A percentile compares a stretch with the other conserved stretches of the same genome.
These are phyloP conservation scores for Anser brachyrhynchus DNA, from an alignment of 2,113 vertebrate species.

Conservation along the genomic window DNA sequence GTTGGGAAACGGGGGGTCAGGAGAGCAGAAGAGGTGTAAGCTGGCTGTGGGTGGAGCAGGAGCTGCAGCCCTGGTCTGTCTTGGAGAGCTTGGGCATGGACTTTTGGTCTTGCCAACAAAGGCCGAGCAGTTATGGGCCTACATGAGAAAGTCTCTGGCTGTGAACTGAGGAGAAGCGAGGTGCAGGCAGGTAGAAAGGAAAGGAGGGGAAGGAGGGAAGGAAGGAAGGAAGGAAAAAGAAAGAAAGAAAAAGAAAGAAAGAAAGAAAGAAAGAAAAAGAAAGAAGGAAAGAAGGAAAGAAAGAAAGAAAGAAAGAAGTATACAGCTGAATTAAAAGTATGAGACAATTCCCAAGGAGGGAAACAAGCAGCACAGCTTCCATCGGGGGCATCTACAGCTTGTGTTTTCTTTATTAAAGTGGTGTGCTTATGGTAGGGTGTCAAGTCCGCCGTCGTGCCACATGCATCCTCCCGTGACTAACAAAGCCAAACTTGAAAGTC, in stretches of 20 bases:
- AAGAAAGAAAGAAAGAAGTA: background rate
- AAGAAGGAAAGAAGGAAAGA: too few relatives aligned
- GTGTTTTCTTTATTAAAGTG: background rate
- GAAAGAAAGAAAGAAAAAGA: too few relatives aligned
- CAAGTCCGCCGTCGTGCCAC: background rate
- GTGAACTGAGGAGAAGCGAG: background rate
- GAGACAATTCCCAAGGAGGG: background rate
- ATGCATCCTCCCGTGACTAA: background rate
- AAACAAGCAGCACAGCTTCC: background rate
- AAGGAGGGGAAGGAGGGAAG: too few relatives aligned
- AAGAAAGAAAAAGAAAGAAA: too few relatives aligned
- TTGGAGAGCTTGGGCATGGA: background rate
- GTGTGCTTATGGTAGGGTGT: fast-evolving
- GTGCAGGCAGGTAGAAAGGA: background rate
- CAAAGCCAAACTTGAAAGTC: fast-evolving
- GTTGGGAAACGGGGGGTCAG: background rate
- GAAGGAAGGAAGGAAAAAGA: too few relatives aligned
- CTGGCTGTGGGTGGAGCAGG: background rate
- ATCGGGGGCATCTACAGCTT: background rate
- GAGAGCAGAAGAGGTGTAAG: background rate
- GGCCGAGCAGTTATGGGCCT: background rate
- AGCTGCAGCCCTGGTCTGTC: background rate
- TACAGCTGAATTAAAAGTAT: background rate
- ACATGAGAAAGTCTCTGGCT: background rate
- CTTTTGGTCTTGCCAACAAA: background rate